Base-by-base conservation (phyloP, 2,113 vertebrate species). In the Mystacornis crossleyi region DNA sequence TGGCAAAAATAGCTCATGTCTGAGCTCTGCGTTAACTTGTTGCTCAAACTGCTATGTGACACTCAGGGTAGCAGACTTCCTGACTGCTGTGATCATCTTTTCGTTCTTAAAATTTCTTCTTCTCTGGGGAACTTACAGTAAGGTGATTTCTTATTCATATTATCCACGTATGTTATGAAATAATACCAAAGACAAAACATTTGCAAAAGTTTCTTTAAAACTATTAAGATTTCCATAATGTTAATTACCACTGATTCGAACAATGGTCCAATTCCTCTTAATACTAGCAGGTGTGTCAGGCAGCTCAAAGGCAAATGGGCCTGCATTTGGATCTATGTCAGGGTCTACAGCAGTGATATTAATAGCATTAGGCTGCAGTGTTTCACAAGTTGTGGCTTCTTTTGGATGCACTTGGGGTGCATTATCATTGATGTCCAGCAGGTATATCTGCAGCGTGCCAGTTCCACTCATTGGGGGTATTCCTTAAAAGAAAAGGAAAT, bases 391-490 rank as follows among this genome's bases (percentile, higher is more conserved):
- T 42, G 99, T 99, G 7, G 98, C 98, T 97, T 99, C 99, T 90
- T 98, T 98, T 7, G 99, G 99, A 95, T 98, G 98, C 67, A 99
- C 99, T 94, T 98, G 98, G 17, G 99, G 99, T 21, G 99, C 99
- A 48, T 99, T 99, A 97, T 99, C 99, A 57, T 99, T 99, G 96
- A 99, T 99, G 96, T 99, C 99, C 96, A 99, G 97, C 95, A 99
- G 98, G 94, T 98, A 97, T 96, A 99, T 99, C 95, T 99, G 99
- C 78, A 99, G 98, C 0, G 99, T 99, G 29, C 99, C 99, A 2
- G 99, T 99, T 54, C 99, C 99, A 34, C 98, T 99, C 97, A 99
- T 99, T 0, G 98, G 98, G 51, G 99, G 99, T 62, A 98, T 96
- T 88, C 99, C 99, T 99, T 66, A 77, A 92, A 92, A 58, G 28